These are phyloP conservation scores for Corythornis vintsioides DNA, from an alignment of 2,113 vertebrate species.

Conservation along the genomic window DNA sequence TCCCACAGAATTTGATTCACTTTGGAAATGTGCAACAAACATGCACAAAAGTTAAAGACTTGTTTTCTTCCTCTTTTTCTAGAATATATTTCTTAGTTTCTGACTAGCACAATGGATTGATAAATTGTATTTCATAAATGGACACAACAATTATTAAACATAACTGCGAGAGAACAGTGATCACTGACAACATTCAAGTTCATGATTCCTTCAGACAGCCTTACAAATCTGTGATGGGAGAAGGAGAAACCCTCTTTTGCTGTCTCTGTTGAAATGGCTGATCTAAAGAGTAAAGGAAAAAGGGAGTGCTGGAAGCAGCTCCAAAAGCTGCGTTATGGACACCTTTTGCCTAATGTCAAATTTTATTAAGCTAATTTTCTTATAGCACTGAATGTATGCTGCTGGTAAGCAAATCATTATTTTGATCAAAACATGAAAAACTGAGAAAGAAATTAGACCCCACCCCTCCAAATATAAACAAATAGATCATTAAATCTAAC, in stretches of 20 bases:
- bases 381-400: neutral
- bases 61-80: neutral
- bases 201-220: neutral
- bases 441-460: neutral
- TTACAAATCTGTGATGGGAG: neutral
- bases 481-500: neutral
- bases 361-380: neutral
- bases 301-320: neutral
- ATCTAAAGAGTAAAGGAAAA: neutral
- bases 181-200: neutral
- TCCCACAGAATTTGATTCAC: neutral
- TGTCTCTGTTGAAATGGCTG: neutral
- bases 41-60: neutral
- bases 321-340: neutral
- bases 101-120: neutral
- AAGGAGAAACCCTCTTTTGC: neutral
- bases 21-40: neutral
- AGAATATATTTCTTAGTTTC: neutral
- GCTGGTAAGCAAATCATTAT: neutral
- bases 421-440: neutral
- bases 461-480: neutral
- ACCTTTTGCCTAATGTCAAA: neutral
- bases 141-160: neutral
- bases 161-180: neutral
- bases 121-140: neutral